Conservation (phyloP, 2,113 vertebrate species). For the Gulo gulo region DNA sequence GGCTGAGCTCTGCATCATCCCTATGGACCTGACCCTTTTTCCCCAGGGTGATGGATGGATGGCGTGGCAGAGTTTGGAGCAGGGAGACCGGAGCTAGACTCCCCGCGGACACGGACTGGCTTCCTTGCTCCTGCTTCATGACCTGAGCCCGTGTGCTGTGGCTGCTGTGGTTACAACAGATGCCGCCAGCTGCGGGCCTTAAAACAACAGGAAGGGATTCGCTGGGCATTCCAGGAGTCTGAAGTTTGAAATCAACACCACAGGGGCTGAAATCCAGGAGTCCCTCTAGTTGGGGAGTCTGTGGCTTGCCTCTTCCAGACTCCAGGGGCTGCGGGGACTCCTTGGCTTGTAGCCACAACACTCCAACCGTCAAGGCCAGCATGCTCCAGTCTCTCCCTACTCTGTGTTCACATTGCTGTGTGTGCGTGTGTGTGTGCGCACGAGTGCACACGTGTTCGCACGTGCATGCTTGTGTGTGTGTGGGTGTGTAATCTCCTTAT, state of each 20-base stretch:
- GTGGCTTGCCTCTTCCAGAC: neutral
- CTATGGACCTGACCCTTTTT: neutral
- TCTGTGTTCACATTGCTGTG: neutral
- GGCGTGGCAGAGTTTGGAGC: too few relatives aligned
- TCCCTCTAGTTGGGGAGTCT: neutral
- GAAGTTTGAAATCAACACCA: neutral
- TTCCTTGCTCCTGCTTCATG: neutral
- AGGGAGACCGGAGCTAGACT: neutral
- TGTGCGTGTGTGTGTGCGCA: neutral
- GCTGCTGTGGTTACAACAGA: neutral
- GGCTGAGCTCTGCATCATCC: neutral
- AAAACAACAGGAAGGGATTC: neutral
- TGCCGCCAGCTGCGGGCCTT: neutral
- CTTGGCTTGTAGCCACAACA: neutral
- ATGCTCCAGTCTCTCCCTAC: neutral
- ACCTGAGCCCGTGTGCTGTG: neutral
- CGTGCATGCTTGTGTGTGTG: too few relatives aligned
- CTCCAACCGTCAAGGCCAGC: neutral
- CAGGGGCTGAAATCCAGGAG: neutral
- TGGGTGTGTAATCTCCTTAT: neutral
- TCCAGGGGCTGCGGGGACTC: neutral
- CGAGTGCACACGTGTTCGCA: too few relatives aligned
- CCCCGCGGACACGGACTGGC: fast-evolving
- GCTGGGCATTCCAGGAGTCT: neutral
- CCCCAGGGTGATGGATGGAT: neutral